A percentile compares a stretch with the other conserved stretches of the same genome.
Evolutionary conservation across 2,888 invertebrate genomes (phyloP).

Genomic region (Julus scanicus): DNA sequence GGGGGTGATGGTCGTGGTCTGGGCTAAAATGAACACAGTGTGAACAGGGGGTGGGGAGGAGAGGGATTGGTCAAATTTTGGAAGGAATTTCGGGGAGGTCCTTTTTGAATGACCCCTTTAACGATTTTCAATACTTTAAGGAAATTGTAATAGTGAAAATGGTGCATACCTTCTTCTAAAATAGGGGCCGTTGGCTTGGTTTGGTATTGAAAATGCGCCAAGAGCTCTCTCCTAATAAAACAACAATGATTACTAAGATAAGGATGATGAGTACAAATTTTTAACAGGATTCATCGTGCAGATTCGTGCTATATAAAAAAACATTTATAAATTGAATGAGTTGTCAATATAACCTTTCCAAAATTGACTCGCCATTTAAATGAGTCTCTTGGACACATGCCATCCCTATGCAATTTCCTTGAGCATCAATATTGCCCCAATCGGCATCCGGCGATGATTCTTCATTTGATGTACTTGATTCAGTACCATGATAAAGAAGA

Average conservation of each 20-base stretch:
- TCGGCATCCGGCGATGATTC: conserved; percentile 56
- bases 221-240: conserved; percentile 27
- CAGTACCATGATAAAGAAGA: conserved; percentile 57
- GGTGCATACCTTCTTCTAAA: conserved; percentile 34
- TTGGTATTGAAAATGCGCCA: conserved; percentile 18
- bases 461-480: conserved; percentile 57
- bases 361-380: conserved; percentile 39
- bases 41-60: no score
- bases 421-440: conserved; percentile 52
- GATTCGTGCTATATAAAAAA: no score
- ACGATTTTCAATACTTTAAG: no score
- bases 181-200: conserved; percentile 31
- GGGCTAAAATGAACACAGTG: no score
- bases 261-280: no score
- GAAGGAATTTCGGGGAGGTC: no score
- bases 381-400: neutral
- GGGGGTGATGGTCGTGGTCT: no score
- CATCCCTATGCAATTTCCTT: conserved; percentile 21
- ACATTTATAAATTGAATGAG: no score
- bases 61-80: no score
- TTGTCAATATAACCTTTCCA: neutral
- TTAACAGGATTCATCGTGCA: no score
- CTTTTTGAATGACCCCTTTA: no score
- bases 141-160: neutral
- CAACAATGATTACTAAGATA: no score